phyloP scores from a whole-genome alignment of 1,140 invertebrate species.

The Caenorhabditis briggsae region DNA sequence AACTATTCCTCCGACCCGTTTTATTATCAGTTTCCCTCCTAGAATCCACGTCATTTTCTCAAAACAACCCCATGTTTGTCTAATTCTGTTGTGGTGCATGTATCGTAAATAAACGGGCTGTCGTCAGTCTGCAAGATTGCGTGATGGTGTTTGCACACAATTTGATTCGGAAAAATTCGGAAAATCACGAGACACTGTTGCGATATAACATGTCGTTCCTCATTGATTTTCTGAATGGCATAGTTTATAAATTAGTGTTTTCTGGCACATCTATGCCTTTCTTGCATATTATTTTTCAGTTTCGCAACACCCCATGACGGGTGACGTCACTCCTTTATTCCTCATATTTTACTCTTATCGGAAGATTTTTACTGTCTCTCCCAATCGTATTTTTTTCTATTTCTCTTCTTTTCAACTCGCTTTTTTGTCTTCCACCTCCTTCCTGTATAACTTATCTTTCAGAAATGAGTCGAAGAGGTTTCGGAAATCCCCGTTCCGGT shows the following conservation, averaged over 20 bases:
- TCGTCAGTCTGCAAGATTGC: neutral
- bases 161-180: neutral
- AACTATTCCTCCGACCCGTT: neutral
- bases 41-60: conserved; percentile 37
- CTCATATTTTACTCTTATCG: too few relatives aligned
- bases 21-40: neutral
- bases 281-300: neutral
- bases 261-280: neutral
- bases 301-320: too few relatives aligned
- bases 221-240: neutral
- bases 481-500: conserved; percentile 14
- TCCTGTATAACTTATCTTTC: neutral
- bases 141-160: conserved; percentile 27
- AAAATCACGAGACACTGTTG: conserved; percentile 6
- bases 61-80: conserved; percentile 12
- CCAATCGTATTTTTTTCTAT: neutral
- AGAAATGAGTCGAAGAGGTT: conserved; percentile 34
- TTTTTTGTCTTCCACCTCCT: neutral
- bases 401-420: neutral
- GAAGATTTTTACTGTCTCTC: neutral
- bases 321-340: too few relatives aligned
- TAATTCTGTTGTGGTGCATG: neutral
- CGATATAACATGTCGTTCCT: neutral
- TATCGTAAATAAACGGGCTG: too few relatives aligned
- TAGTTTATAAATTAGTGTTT: neutral